Conservation (phyloP, 2,113 vertebrate species). For the Urocynchramus pylzowi region DNA sequence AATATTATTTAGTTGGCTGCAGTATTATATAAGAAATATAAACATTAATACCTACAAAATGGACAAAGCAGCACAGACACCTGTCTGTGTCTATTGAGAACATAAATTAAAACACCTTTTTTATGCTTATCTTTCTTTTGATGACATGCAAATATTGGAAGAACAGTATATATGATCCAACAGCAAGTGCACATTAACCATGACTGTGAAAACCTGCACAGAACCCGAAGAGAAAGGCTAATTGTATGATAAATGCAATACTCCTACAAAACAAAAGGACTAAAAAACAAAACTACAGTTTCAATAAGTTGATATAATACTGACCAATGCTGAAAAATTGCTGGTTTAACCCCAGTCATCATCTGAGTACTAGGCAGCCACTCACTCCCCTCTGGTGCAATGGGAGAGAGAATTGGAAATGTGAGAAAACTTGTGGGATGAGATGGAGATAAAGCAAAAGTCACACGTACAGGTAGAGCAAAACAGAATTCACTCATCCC, state of each 20-base stretch:
- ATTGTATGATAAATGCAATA: background rate
- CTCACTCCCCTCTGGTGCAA: background rate
- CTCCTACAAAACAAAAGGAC: background rate
- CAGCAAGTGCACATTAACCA: background rate
- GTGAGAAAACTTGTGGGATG: background rate
- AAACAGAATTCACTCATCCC: background rate
- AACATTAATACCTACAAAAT: background rate
- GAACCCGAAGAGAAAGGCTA: background rate
- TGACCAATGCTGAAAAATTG: background rate
- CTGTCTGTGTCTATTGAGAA: background rate
- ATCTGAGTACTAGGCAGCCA: background rate
- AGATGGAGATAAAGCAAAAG: background rate
- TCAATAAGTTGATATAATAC: background rate
- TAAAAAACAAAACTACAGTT: background rate
- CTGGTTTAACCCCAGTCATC: background rate
- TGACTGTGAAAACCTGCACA: background rate
- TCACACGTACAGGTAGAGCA: fast-evolving
- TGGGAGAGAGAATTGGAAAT: background rate
- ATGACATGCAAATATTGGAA: background rate
- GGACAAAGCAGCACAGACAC: background rate
- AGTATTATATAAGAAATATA: background rate
- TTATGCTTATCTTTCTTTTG: background rate
- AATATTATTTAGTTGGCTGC: background rate
- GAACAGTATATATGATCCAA: background rate
- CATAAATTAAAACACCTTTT: background rate